Conservation (phyloP, 2,113 vertebrate species). For the Pantherophis guttatus region DNA sequence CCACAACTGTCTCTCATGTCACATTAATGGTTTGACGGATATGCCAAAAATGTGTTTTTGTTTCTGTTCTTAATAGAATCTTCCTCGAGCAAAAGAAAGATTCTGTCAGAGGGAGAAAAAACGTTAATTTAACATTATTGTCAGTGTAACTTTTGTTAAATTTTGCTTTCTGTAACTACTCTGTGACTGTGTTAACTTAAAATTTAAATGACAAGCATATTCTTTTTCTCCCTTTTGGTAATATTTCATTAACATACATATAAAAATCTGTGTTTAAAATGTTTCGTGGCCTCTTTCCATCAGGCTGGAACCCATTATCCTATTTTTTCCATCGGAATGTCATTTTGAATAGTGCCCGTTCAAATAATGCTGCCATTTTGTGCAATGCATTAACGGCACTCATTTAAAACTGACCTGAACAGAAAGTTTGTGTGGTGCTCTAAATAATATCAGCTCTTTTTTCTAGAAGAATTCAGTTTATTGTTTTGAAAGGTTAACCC, state of each 20-base stretch:
- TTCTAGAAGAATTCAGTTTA: no score
- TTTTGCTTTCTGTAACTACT: neutral
- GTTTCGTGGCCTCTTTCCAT: neutral
- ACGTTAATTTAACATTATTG: neutral
- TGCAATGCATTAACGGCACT: neutral
- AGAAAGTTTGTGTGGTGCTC: neutral
- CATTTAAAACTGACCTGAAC: neutral
- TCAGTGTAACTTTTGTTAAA: neutral
- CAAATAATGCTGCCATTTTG: neutral
- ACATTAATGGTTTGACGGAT: no score
- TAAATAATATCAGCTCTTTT: neutral
- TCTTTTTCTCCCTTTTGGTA: neutral
- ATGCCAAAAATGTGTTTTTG: no score
- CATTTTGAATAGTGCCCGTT: neutral
- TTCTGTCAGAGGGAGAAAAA: no score
- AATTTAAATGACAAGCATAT: no score
- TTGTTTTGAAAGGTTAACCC: neutral
- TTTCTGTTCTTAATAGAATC: no score
- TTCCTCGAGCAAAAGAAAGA: no score
- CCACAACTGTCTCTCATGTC: no score
- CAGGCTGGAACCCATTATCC: neutral
- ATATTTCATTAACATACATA: neutral
- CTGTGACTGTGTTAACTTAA: neutral
- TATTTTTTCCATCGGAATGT: neutral
- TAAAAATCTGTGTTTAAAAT: no score